Evolutionary conservation across 2,888 invertebrate genomes (phyloP), one percentile per base, ranked within the genome.

Genomic region (Caenorhabditis zanzibari): DNA sequence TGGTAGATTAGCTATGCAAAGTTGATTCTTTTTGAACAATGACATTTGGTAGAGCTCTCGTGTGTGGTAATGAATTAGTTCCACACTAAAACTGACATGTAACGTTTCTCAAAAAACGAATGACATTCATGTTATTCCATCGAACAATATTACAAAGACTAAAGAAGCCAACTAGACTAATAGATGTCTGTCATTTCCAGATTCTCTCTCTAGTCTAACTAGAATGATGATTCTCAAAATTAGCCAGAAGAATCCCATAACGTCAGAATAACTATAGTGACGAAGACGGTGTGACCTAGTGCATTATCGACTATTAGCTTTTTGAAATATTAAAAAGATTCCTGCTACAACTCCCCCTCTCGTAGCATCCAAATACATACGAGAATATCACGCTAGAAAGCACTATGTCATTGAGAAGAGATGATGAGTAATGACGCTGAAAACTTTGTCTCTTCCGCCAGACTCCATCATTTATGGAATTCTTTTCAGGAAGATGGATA

Each of bases 401-500:
- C 58, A 59, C 47, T 68, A 41, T 58, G 52, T 58, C 76, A 58
- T 56, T 7, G n/a, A n/a, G n/a, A n/a, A 14, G 68, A 47, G 22
- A 76, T 47, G 52, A 71, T 80, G 66, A 72, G 47, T 64, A 64
- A 80, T 59, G 66, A 63, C 26, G 41, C n/a, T 7, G n/a, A 38
- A 69, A 47, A 47, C n/a, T n/a, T n/a, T 47, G 44, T 38, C 16
- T 22, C 16, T 12, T 10, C 26, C n/a, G n/a, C 26, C 54, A 44
- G 44, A 22, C 32, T 22, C 64, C 38, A 68, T 49, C 68, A 63
- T 47, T 63, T 22, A 14, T 35, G 26, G 6, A 56, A 24, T 22
- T 73, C 75, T 14, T 59, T 82, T 69, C 83, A 84, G 83, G 83
- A 76, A 74, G 79, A 79, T 64, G 76, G 66, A 75, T 80, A 80